phyloP scores from a whole-genome alignment of 2,888 invertebrate species.

The Scaeva pyrastri region DNA sequence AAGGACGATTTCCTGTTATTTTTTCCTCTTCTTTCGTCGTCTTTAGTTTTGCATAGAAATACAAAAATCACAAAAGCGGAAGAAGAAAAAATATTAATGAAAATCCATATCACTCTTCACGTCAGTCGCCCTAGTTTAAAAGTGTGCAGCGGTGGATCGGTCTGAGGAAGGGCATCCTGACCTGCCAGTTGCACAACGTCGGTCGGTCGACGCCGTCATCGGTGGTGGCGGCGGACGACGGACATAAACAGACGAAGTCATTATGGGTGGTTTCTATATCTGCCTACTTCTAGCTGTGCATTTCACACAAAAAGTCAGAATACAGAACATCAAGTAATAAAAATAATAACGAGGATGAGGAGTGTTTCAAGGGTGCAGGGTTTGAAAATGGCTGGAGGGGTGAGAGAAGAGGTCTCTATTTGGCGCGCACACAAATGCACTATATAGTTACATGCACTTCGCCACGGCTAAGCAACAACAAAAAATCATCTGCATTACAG shows the following conservation, averaged over 20 bases:
- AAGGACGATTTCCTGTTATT: constrained; percentile 22
- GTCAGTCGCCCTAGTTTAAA: constrained; percentile 70
- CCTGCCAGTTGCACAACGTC: constrained; percentile 12
- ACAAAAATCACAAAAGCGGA: constrained; percentile 6
- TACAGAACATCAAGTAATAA: constrained; percentile 59
- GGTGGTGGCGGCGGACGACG: neutral
- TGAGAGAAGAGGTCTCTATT: neutral
- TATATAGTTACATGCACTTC: constrained; percentile 45
- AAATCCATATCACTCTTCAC: constrained; percentile 68
- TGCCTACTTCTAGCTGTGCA: neutral
- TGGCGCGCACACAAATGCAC: constrained; percentile 47
- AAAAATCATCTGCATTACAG: constrained; percentile 70
- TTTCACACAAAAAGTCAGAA: constrained; percentile 3
- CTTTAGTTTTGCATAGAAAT: constrained; percentile 12
- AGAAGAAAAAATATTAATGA: constrained; percentile 32
- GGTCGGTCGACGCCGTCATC: neutral
- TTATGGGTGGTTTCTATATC: constrained; percentile 39
- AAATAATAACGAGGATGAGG: constrained; percentile 28
- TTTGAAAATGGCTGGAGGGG: neutral
- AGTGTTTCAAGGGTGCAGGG: neutral
- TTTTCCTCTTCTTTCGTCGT: neutral
- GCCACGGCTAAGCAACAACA: constrained; percentile 8
- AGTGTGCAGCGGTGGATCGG: constrained; percentile 45
- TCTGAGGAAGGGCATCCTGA: constrained; percentile 25
- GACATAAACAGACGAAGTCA: constrained; percentile 27